These are phyloP conservation scores for Borostomias antarcticus DNA, from an alignment of 2,797 vertebrate genomes.

Conservation along the genomic window DNA sequence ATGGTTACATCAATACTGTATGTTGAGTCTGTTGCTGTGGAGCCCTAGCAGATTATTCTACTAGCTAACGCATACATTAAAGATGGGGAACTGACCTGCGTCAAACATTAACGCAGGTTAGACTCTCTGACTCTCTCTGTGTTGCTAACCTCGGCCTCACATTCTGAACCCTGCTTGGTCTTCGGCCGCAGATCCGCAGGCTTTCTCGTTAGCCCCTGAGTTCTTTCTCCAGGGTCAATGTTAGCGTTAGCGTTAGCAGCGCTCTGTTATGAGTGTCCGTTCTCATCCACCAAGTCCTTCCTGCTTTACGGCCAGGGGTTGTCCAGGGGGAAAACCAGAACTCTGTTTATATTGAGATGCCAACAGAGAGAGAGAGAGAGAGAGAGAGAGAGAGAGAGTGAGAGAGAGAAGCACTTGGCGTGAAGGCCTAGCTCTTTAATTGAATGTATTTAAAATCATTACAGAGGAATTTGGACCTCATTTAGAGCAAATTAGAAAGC, in stretches of 20 bases:
- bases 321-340: conserved; percentile 21
- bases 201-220: conserved; percentile 22
- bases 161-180: conserved; percentile 22
- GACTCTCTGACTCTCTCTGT: conserved; percentile 40
- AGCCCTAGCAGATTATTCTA: too few species aligned
- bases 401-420: conserved; percentile 24
- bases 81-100: conserved; percentile 24
- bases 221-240: too few species aligned
- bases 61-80: too few species aligned
- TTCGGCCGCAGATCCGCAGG: conserved; percentile 39
- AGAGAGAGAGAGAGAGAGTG: background rate
- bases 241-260: conserved; percentile 27
- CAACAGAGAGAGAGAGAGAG: background rate
- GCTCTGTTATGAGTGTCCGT: conserved; percentile 36
- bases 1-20: background rate
- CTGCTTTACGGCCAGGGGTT: conserved; percentile 41
- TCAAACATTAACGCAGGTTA: conserved; percentile 53
- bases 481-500: conserved; percentile 40
- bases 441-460: conserved; percentile 49
- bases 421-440: conserved; percentile 30
- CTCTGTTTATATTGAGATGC: conserved; percentile 42
- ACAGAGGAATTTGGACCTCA: conserved; percentile 45
- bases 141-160: conserved; percentile 9
- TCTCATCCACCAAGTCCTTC: conserved; percentile 38
- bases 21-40: too few species aligned